Evolutionary conservation across 2,113 vertebrate species (phyloP).

Genomic region (Percopsis transmontana): DNA sequence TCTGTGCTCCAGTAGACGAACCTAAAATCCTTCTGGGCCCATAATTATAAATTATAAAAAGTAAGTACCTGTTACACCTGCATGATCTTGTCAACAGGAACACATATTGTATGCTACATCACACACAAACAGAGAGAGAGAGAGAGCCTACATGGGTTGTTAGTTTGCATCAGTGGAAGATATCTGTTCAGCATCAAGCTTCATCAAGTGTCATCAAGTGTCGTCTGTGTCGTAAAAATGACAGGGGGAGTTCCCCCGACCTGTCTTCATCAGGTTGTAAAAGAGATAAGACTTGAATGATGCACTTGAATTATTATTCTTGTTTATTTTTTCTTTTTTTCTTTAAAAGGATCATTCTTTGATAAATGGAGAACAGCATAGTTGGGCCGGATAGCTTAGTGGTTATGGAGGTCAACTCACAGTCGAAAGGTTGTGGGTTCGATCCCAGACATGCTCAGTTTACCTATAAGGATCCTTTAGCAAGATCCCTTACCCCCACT

Average conservation of each 20-base stretch:
- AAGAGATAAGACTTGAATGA: constrained; percentile 44
- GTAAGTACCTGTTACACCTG: no score
- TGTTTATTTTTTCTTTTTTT: not conserved
- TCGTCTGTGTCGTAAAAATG: constrained; percentile 63
- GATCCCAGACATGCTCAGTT: no score
- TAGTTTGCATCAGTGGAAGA: constrained; percentile 53
- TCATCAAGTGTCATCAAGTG: no score
- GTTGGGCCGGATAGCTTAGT: no score
- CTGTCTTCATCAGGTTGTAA: constrained; percentile 42
- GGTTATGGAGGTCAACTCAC: no score
- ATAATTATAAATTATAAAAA: no score
- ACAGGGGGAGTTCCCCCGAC: constrained; percentile 8
- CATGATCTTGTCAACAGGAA: constrained; percentile 56
- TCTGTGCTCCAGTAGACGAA: no score
- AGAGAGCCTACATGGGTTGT: constrained; percentile 44
- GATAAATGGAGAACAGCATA: no score
- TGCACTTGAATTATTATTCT: not conserved
- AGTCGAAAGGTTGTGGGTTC: no score
- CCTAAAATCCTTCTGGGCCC: no score
- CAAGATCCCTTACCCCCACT: no score
- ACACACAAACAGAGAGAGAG: constrained; percentile 28
- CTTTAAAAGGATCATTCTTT: not conserved
- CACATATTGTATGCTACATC: constrained; percentile 50
- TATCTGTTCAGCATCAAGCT: constrained; percentile 55
- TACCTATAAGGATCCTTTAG: no score